phyloP scores from a whole-genome alignment of 2,113 vertebrate genomes.

The Progne subis region DNA sequence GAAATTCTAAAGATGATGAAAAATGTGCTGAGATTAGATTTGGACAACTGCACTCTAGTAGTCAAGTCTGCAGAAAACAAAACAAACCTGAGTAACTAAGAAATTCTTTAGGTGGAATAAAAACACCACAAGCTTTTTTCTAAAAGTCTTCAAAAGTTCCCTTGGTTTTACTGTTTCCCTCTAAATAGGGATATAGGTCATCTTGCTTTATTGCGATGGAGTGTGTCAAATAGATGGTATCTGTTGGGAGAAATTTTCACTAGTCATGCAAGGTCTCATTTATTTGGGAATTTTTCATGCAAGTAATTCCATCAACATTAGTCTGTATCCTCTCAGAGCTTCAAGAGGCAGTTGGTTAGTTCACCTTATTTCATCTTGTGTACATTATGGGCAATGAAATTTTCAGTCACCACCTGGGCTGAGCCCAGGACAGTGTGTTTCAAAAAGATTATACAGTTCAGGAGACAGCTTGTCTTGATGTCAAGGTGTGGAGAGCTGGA shows the following conservation, averaged over 20 bases:
- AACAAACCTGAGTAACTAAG: not conserved
- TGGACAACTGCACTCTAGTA: not conserved
- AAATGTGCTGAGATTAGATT: not conserved
- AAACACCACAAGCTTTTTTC: not conserved
- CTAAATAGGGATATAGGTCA: not conserved
- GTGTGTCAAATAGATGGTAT: not conserved
- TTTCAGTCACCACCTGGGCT: not conserved
- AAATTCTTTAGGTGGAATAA: fast-evolving
- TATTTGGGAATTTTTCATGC: not conserved
- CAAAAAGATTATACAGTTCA: not conserved
- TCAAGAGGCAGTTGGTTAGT: not conserved
- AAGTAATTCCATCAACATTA: not conserved
- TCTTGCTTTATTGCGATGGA: not conserved
- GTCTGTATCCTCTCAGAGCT: not conserved
- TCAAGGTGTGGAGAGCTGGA: not conserved
- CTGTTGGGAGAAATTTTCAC: not conserved
- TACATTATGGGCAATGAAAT: not conserved
- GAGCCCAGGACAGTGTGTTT: not conserved
- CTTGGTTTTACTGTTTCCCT: not conserved
- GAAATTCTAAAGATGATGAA: not conserved
- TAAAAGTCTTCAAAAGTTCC: not conserved
- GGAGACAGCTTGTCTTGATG: not conserved
- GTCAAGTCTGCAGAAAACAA: not conserved
- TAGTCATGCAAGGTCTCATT: not conserved
- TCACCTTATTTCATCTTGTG: not conserved